Conservation (phyloP, 2,797 vertebrate genomes). For the Crocidura indochinensis region DNA sequence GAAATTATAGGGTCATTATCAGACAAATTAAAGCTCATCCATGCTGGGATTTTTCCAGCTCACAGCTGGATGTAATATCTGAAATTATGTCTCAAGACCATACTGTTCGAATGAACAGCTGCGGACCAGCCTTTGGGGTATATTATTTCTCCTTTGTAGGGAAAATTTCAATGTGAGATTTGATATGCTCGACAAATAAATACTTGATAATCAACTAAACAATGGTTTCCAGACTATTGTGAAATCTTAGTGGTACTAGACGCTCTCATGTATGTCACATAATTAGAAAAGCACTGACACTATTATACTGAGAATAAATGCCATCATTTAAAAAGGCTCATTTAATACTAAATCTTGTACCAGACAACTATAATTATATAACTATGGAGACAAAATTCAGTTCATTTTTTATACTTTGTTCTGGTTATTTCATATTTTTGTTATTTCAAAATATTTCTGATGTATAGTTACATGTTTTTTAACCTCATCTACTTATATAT, state of each 20-base stretch:
- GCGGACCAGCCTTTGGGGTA: not conserved
- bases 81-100: conserved; percentile 42
- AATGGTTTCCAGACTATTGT: not conserved
- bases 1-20: too few relatives aligned
- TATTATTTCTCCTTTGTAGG: not conserved
- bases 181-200: not conserved
- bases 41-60: not conserved
- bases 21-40: not conserved
- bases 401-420: conserved; percentile 8
- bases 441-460: too few relatives aligned
- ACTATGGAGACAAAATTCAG: conserved; percentile 14
- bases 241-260: not conserved
- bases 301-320: not conserved
- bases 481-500: not conserved
- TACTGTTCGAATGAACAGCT: conserved; percentile 9
- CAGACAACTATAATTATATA: not conserved
- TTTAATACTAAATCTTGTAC: not conserved
- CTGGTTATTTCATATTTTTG: conserved; percentile 8
- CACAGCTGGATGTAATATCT: not conserved
- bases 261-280: not conserved
- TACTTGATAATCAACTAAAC: not conserved
- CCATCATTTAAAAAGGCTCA: not conserved
- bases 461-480: not conserved
- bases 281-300: not conserved
- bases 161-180: conserved; percentile 5